A percentile compares a stretch with the other conserved stretches of the same genome.
Conservation (phyloP, 2,888 invertebrate genomes). For the Cacoxenus indagator region DNA sequence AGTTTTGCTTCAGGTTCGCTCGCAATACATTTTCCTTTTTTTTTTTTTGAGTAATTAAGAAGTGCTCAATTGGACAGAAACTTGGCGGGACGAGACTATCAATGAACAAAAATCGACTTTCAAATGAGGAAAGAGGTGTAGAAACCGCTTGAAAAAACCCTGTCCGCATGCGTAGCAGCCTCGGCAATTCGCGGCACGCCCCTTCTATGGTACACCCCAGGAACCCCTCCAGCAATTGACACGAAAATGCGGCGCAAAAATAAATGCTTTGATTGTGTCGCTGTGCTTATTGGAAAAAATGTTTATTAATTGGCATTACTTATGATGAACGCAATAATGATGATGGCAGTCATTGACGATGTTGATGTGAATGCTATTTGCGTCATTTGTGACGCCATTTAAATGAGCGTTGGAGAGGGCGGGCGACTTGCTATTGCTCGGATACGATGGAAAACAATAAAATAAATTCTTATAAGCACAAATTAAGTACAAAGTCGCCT, state of each 20-base stretch:
- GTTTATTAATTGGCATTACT: constrained; percentile 56
- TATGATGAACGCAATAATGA: constrained; percentile 29
- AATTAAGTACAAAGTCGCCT: constrained; percentile 3
- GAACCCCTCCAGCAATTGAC: background rate
- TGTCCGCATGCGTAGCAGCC: constrained; percentile 1
- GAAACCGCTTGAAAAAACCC: background rate
- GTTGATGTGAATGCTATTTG: constrained; percentile 35
- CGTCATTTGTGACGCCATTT: constrained; percentile 52
- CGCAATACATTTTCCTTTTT: background rate
- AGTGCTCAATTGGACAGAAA: constrained; percentile 36
- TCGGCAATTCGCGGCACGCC: background rate
- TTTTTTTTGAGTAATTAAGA: constrained; percentile 54
- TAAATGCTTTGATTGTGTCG: constrained; percentile 13
- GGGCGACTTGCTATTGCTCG: too few species aligned
- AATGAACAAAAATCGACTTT: background rate
- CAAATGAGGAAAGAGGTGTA: background rate
- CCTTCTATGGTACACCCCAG: background rate
- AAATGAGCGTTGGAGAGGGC: too few species aligned
- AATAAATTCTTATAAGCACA: constrained; percentile 21
- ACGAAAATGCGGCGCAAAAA: background rate
- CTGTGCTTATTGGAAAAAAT: constrained; percentile 19
- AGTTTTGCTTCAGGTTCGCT: background rate
- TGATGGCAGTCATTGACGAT: background rate
- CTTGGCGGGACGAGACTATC: background rate
- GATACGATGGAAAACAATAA: background rate